Conservation (phyloP, 1,140 invertebrate species). For the Drosophila arizonae region DNA sequence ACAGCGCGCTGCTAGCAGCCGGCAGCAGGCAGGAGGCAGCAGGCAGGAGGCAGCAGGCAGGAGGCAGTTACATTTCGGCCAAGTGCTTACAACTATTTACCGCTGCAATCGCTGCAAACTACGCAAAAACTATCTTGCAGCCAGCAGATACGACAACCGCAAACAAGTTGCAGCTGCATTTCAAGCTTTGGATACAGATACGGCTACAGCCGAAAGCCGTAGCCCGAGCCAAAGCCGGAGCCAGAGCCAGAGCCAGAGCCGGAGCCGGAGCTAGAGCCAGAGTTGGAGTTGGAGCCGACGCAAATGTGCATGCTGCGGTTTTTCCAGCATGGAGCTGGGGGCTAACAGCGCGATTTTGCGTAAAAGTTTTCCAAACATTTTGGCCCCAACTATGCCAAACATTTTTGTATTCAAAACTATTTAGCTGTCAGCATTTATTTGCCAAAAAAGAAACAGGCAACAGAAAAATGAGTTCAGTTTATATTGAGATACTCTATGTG, state of each 20-base stretch:
- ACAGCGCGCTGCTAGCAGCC: conserved; percentile 27
- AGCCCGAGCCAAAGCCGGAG: conserved; percentile 5
- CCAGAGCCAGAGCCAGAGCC: conserved; percentile 1
- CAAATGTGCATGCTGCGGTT: conserved; percentile 72
- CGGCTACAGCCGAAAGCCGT: conserved; percentile 2
- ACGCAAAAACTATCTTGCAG: conserved; percentile 58
- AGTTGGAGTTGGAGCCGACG: neutral
- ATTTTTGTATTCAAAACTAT: conserved; percentile 76
- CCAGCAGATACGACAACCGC: conserved; percentile 61
- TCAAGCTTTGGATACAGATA: conserved; percentile 23
- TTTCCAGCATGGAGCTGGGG: conserved; percentile 23
- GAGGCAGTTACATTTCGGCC: conserved; percentile 23
- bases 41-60: neutral
- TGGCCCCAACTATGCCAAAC: conserved; percentile 65
- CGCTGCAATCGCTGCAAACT: conserved; percentile 50
- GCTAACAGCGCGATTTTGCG: conserved; percentile 54
- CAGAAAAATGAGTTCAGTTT: conserved; percentile 12
- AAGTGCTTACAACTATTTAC: conserved; percentile 59
- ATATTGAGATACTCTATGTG: conserved; percentile 41
- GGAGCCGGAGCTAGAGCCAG: neutral
- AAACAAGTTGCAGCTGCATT: conserved; percentile 74
- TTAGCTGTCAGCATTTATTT: conserved; percentile 72
- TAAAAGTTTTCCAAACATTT: conserved; percentile 75
- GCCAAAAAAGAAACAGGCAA: conserved; percentile 8
- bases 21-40: conserved; percentile 31